Conservation (phyloP, 2,797 vertebrate species). For the Eptatretus atami region DNA sequence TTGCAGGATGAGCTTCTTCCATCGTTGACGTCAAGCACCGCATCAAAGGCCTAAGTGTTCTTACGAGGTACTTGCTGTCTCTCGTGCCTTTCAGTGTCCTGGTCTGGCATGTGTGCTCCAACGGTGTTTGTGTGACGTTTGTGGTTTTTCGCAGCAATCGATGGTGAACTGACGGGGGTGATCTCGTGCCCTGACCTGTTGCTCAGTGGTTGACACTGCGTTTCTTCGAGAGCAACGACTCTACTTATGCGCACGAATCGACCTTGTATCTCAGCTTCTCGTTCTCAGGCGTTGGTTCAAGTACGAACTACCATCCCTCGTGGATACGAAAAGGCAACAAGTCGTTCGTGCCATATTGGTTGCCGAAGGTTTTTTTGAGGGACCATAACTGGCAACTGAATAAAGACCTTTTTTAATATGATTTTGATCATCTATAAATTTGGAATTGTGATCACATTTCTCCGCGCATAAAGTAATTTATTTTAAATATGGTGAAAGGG, state of each 20-base stretch:
- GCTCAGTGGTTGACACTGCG: slow-evolving; percentile 72
- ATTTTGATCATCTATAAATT: neutral
- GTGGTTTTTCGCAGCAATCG: slow-evolving; percentile 31
- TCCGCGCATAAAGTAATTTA: no score
- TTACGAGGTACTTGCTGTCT: slow-evolving; percentile 59
- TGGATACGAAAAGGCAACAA: slow-evolving; percentile 71
- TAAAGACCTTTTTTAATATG: neutral
- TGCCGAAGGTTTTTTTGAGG: slow-evolving; percentile 73
- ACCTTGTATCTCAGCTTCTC: slow-evolving; percentile 64
- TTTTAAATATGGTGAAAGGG: no score
- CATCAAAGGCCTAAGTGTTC: slow-evolving; percentile 56
- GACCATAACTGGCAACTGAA: neutral
- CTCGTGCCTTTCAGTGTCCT: neutral
- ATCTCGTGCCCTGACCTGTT: slow-evolving; percentile 64
- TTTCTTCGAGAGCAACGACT: slow-evolving; percentile 93
- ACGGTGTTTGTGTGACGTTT: neutral
- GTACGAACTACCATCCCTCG: slow-evolving; percentile 71
- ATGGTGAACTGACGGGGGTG: slow-evolving; percentile 57
- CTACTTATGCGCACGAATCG: slow-evolving; percentile 76
- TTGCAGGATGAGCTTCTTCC: slow-evolving; percentile 79
- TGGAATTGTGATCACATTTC: neutral
- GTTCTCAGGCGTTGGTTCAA: slow-evolving; percentile 43
- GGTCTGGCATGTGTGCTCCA: neutral
- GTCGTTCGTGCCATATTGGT: slow-evolving; percentile 76
- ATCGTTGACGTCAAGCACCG: slow-evolving; percentile 84